Evolutionary conservation across 2,888 invertebrate genomes (phyloP), one percentile per base, ranked within the genome.

Genomic region (Scrobipalpa atriplicella): DNA sequence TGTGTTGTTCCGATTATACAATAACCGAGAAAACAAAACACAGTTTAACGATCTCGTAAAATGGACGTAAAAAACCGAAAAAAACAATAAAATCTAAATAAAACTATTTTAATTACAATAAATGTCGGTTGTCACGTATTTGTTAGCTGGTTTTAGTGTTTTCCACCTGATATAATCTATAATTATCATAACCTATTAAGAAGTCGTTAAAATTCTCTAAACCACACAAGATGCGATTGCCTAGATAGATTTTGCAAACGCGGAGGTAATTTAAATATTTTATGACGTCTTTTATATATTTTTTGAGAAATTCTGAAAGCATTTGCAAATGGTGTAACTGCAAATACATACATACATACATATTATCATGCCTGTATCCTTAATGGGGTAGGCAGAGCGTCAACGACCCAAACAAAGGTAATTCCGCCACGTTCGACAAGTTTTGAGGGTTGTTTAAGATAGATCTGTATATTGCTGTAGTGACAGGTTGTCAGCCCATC

Each of bases 61-160:
- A 58, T 16, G 58, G 16, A 2, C 38, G 38, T 38, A 29, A 58
- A 58, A 36, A 16, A 1, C n/a, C 13, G 11, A 58, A 38, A 38
- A n/a, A 58, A 13, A 21, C 2, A 56, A 56, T 56, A 56, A 56
- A 56, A 56, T 29, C 29, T 3, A 8, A 16, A 38, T 38, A 58
- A 58, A 58, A 58, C 58, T 36, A 58, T 58, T 58, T 38, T 58
- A 58, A 58, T 58, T 38, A 58, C 58, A 58, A 58, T 58, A 16
- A 36, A 58, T 16, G 38, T 5, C 58, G 6, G 58, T 58, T 58
- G 58, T 58, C 58, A 58, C 58, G 58, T 58, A 58, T 58, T 58
- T 58, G 58, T 58, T 38, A 38, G 58, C 58, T 7, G 29, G 58
- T 58, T 58, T 58, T 29, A 56, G 29, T 29, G 29, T 56, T 56